Evolutionary conservation across 2,113 vertebrate species (phyloP).

Genomic region (Parus major): DNA sequence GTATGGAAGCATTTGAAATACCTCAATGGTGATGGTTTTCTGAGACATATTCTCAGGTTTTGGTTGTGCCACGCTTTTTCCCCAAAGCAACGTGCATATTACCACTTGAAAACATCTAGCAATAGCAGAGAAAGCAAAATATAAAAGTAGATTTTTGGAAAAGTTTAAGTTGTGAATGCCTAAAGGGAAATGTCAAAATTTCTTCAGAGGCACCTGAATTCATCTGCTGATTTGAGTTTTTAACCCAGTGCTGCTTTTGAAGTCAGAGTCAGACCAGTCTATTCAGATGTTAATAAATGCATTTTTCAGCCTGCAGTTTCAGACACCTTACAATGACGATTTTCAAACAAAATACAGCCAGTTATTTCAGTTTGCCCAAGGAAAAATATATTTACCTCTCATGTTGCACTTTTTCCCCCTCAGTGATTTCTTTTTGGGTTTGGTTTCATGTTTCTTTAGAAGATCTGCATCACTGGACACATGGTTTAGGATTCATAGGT

Average conservation of each 20-base stretch:
- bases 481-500: background rate
- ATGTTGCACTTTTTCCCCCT: background rate
- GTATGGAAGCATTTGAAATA: background rate
- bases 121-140: background rate
- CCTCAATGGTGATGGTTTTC: background rate
- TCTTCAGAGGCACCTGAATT: background rate
- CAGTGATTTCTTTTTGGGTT: background rate
- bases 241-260: background rate
- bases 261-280: background rate
- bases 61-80: background rate
- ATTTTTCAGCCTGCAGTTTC: background rate
- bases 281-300: background rate
- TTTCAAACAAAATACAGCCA: background rate
- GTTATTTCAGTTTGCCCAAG: background rate
- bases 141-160: background rate
- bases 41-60: background rate
- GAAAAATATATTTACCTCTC: constrained; percentile 35
- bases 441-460: background rate
- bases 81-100: background rate
- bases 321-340: background rate
- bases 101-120: background rate
- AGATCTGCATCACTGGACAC: background rate
- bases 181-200: background rate
- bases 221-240: background rate
- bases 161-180: background rate